Percentiles rank a stretch among this genome's conserved stretches.
phyloP scores from a whole-genome alignment of 2,797 vertebrate species.

The Phoxinus dragarum region DNA sequence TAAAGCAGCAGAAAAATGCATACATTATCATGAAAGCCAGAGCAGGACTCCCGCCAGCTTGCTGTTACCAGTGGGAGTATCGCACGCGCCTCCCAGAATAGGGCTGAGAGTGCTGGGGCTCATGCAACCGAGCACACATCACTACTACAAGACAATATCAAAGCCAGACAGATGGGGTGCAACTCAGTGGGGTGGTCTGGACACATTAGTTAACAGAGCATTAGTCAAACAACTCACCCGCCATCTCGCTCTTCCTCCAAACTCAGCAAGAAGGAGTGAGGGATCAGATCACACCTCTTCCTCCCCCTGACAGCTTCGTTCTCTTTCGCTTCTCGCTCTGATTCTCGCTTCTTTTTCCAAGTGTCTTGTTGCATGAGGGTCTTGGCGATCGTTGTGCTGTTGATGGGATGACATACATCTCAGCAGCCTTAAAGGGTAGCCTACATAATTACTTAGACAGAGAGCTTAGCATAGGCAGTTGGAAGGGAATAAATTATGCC shows the following conservation, averaged over 20 bases:
- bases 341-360: constrained; percentile 43
- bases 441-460: constrained; percentile 6
- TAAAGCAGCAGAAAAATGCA: constrained; percentile 34
- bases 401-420: constrained; percentile 46
- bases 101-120: constrained; percentile 29
- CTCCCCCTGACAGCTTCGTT: constrained; percentile 48
- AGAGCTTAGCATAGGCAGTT: neutral
- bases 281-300: constrained; percentile 65
- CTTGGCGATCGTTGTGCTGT: constrained; percentile 42
- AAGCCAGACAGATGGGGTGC: constrained; percentile 71
- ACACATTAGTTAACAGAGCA: constrained; percentile 78
- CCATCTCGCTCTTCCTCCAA: constrained; percentile 21
- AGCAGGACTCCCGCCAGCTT: constrained; percentile 56
- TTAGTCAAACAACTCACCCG: constrained; percentile 58
- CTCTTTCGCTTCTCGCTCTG: constrained; percentile 41
- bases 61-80: constrained; percentile 65
- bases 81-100: constrained; percentile 46
- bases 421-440: neutral
- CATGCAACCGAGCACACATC: constrained; percentile 55
- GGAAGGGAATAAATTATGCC: neutral
- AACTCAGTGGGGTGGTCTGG: constrained; percentile 70
- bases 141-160: constrained; percentile 75
- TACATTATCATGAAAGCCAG: constrained; percentile 65
- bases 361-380: constrained; percentile 58
- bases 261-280: constrained; percentile 59